phyloP scores from a whole-genome alignment of 2,888 invertebrate species.

The Eudemis profundana region DNA sequence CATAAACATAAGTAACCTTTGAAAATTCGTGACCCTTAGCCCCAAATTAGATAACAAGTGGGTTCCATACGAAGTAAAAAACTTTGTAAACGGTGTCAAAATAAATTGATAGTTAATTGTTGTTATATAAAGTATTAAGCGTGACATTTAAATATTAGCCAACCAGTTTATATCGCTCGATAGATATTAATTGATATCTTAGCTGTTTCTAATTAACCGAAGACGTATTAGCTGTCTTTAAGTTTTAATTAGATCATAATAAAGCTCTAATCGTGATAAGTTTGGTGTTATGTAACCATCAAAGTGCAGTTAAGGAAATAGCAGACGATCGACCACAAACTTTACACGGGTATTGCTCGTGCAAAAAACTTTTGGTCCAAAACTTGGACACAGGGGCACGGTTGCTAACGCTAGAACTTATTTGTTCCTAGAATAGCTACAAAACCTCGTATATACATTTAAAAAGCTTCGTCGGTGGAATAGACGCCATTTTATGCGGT shows the following conservation, averaged over 20 bases:
- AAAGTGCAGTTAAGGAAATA: neutral
- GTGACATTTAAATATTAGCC: slow-evolving; percentile 47
- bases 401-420: too few relatives aligned
- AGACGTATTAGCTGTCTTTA: slow-evolving; percentile 9
- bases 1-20: slow-evolving; percentile 5
- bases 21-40: slow-evolving; percentile 37
- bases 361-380: slow-evolving; percentile 7
- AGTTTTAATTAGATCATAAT: slow-evolving; percentile 2
- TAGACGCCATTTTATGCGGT: too few relatives aligned
- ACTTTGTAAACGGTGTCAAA: slow-evolving; percentile 52
- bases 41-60: slow-evolving; percentile 40
- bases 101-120: slow-evolving; percentile 54
- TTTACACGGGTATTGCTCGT: neutral
- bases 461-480: too few relatives aligned
- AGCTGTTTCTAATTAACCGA: slow-evolving; percentile 9
- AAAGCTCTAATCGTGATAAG: neutral
- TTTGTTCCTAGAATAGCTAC: too few relatives aligned
- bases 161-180: slow-evolving; percentile 12
- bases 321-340: neutral
- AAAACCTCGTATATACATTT: too few relatives aligned
- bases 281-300: neutral
- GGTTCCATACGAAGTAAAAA: slow-evolving; percentile 52
- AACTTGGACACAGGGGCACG: slow-evolving; percentile 5
- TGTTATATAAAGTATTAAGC: slow-evolving; percentile 52
- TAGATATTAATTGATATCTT: slow-evolving; percentile 24